Evolutionary conservation across 2,888 invertebrate species (phyloP).

Genomic region (Tridacna gigas): DNA sequence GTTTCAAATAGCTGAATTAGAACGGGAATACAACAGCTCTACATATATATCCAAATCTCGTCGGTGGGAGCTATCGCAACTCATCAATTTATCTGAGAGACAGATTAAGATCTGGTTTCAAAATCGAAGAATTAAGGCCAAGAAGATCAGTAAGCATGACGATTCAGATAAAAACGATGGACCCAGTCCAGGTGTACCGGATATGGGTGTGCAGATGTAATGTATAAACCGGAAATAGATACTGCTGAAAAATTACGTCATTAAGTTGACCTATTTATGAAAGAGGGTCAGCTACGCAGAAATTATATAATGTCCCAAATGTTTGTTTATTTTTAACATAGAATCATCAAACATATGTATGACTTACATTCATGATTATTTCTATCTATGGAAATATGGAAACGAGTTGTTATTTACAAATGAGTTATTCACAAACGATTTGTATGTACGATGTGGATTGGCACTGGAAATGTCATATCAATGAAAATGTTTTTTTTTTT

Average conservation of each 20-base stretch:
- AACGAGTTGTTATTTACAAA: no score
- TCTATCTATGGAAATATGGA: no score
- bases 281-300: no score
- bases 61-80: slow-evolving; percentile 98
- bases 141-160: slow-evolving; percentile 80
- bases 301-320: no score
- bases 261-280: not conserved
- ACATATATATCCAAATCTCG: slow-evolving; percentile 99
- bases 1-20: slow-evolving; percentile 97
- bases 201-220: slow-evolving; percentile 64
- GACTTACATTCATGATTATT: no score
- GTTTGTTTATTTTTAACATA: no score
- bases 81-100: slow-evolving; percentile 89
- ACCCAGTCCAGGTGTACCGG: slow-evolving; percentile 59
- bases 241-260: slow-evolving; percentile 19
- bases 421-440: no score
- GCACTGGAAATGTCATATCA: no score
- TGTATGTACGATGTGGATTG: no score
- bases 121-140: slow-evolving; percentile 84
- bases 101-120: slow-evolving; percentile 85
- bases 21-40: slow-evolving; percentile 98
- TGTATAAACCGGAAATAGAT: slow-evolving; percentile 46
- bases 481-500: no score
- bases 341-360: no score
- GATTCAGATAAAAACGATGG: slow-evolving; percentile 63